Evolutionary conservation across 2,113 vertebrate genomes (phyloP), one percentile per base, ranked within the genome.

Genomic region (Cheilinus undulatus): DNA sequence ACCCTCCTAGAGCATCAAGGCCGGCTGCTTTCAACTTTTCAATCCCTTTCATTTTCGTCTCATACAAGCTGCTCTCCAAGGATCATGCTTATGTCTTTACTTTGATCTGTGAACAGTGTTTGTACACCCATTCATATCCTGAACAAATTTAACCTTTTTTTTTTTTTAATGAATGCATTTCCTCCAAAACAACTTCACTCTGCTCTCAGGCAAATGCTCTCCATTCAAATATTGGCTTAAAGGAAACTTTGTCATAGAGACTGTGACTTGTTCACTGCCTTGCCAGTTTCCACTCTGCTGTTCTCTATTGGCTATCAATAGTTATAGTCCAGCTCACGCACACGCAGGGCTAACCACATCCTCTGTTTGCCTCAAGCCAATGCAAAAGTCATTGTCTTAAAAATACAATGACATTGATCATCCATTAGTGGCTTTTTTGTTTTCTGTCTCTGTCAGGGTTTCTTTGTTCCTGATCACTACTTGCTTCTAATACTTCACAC

Each of bases 31-130:
- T 67, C 28, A 77, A 56, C 43, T 81, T 73, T 68, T 54, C 51
- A 57, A 36, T 75, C 40, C 12, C 3, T 67, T 52, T 78, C 1
- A 73, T 51, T 85, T 76, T 60, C 66, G 69, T 24, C 8, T 66
- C 20, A 45, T 65, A 22, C 59, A 27, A 38, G 22, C 13, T 43
- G 34, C 26, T 70, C 36, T 76, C 42, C 22, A 46, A 60, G 5
- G 73, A 51, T 12, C 49, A 9, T 13, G 36, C n/a, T 70, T 20
- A 30, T 30, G 22, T 42, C 72, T 24, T 34, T 34, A 11, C 32
- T 19, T 15, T 27, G 17, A 17, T 77, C 15, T 27, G 17, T 42
- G 38, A 42, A 22, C 24, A 67, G 38, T 52, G n/a, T n/a, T 57
- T 59, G 27, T 23, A 20, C 2, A 24, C 26, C 54, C 34, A 26